Evolutionary conservation across 2,797 vertebrate species (phyloP).

Genomic region (Holocentrus rufus): DNA sequence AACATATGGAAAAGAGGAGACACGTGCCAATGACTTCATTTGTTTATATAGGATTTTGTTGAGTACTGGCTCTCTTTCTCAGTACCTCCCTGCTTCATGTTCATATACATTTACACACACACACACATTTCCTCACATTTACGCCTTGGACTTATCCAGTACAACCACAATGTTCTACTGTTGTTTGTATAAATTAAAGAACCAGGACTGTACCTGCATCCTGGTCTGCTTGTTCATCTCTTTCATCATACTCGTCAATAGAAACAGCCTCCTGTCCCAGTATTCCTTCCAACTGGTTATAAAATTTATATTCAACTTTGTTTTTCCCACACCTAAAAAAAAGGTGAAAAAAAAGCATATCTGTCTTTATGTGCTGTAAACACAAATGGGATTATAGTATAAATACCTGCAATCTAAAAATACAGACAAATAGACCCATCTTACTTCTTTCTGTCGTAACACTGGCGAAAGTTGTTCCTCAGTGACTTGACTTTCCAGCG

Average conservation of each 20-base stretch:
- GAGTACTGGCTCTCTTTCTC: too few species aligned
- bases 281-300: constrained; percentile 73
- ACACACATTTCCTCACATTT: too few species aligned
- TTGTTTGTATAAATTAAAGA: not conserved
- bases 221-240: constrained; percentile 65
- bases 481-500: constrained; percentile 85
- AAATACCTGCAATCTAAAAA: not conserved
- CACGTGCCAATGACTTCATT: too few species aligned
- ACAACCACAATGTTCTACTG: too few species aligned
- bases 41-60: too few species aligned
- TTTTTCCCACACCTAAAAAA: constrained; percentile 66
- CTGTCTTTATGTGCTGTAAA: not conserved
- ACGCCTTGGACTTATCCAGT: too few species aligned
- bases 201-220: constrained; percentile 58
- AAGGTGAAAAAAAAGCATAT: not conserved
- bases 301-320: constrained; percentile 74
- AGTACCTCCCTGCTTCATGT: too few species aligned
- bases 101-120: too few species aligned
- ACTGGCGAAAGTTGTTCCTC: constrained; percentile 76
- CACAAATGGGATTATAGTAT: not conserved
- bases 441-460: constrained; percentile 78
- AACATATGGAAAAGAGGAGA: not conserved
- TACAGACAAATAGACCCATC: constrained; percentile 6
- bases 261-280: constrained; percentile 67
- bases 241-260: constrained; percentile 73